Evolutionary conservation across 2,888 invertebrate species (phyloP), one percentile per base, ranked within the genome.

Genomic region (Mechanitis mazaeus): DNA sequence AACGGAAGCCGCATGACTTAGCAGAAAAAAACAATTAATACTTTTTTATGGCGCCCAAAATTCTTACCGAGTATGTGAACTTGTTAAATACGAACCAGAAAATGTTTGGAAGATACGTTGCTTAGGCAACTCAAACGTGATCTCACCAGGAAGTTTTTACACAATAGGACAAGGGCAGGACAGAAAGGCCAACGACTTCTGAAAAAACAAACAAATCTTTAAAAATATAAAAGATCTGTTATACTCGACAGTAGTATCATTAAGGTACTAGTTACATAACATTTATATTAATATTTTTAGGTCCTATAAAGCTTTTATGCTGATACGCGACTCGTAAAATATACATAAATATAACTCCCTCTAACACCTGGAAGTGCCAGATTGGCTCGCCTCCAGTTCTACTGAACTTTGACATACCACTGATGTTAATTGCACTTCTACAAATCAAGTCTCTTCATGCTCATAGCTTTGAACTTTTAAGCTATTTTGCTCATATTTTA

Each of bases 321-420:
- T 6, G 35, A 35, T 42, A 42, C 3, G 20, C 20, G 9, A 9
- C 42, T 3, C 9, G 9, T 11, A 42, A 9, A 42, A 42, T 9
- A 42, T 42, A 20, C 20, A 20, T 9, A 42, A 47, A 56, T 54
- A 47, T 57, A 38, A 50, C 12, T 54, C 38, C 54, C 45, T 71
- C 65, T 69, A 75, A 78, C 85, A 85, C 84, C 87, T 87, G 85
- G 85, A 86, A 87, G 85, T 83, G 81, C 80, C 80, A 80, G 76
- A 70, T 87, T 88, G 89, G 89, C 88, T 84, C 83, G 67, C 63
- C 75, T 87, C 88, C 88, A 89, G 87, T 79, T 83, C 88, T 71
- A 89, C 84, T 89, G 87, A 89, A 88, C 89, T 89, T 88, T 89
- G 87, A 86, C 86, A 85, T 85, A 75, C 75, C 76, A 75, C 74